phyloP scores from a whole-genome alignment of 1,140 invertebrate genomes.

The Drosophila simulans region DNA sequence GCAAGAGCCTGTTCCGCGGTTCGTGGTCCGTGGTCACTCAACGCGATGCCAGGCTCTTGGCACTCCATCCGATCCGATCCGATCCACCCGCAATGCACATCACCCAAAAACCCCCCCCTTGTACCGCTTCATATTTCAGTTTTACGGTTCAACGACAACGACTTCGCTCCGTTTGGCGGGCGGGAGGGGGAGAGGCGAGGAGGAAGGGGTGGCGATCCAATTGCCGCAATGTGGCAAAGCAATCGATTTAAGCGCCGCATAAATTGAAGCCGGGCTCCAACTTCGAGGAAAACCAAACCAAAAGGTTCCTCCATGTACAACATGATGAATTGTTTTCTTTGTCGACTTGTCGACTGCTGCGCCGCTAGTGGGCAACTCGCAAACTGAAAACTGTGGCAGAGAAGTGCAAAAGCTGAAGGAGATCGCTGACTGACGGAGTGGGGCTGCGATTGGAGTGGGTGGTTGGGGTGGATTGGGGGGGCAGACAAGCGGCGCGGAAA shows the following conservation, averaged over 20 bases:
- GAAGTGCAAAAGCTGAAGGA: slow-evolving; percentile 24
- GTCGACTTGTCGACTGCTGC: slow-evolving; percentile 75
- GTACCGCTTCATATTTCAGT: slow-evolving; percentile 69
- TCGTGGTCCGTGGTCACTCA: slow-evolving; percentile 66
- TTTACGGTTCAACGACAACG: slow-evolving; percentile 75
- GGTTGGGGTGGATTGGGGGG: not conserved
- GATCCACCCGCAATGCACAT: slow-evolving; percentile 72
- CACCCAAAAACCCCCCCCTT: slow-evolving; percentile 31
- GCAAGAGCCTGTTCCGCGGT: slow-evolving; percentile 45
- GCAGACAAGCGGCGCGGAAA: slow-evolving; percentile 38
- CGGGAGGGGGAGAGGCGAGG: not conserved
- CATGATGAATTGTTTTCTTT: slow-evolving; percentile 82
- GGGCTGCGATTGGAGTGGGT: slow-evolving; percentile 65
- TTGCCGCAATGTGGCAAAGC: slow-evolving; percentile 80
- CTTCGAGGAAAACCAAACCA: slow-evolving; percentile 43
- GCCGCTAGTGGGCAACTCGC: slow-evolving; percentile 39
- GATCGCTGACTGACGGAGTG: slow-evolving; percentile 54
- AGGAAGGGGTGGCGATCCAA: slow-evolving; percentile 44
- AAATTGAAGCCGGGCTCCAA: slow-evolving; percentile 60
- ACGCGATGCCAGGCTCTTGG: slow-evolving; percentile 43
- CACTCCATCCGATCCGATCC: slow-evolving; percentile 32
- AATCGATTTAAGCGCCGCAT: slow-evolving; percentile 82
- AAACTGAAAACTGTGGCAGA: slow-evolving; percentile 24
- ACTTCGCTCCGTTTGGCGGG: slow-evolving; percentile 34
- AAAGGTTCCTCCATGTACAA: slow-evolving; percentile 78